Conservation (phyloP, 2,113 vertebrate species). For the Cyprinus carpio region DNA sequence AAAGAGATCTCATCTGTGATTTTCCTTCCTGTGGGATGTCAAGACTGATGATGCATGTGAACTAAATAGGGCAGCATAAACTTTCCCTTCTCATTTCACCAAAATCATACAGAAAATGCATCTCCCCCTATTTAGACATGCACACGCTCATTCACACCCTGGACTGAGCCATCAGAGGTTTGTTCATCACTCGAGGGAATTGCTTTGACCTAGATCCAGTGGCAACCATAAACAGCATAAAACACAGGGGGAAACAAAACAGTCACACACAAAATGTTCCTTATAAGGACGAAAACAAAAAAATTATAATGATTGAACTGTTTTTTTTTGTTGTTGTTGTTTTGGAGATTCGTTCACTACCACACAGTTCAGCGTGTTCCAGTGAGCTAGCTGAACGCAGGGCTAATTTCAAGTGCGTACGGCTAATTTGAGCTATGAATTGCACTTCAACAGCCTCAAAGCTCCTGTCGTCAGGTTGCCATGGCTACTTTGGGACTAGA, state of each 20-base stretch:
- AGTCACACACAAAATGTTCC: conserved; percentile 32
- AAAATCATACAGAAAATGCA: conserved; percentile 36
- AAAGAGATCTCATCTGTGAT: neutral
- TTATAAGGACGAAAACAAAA: conserved; percentile 3
- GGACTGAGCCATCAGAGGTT: conserved; percentile 38
- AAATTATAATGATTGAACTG: neutral
- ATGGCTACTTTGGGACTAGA: conserved; percentile 64
- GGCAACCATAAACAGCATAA: conserved; percentile 21
- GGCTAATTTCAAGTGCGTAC: conserved; percentile 46
- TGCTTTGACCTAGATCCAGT: conserved; percentile 68
- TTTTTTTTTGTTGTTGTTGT: neutral
- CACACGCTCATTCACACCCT: conserved; percentile 34
- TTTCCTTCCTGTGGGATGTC: no score
- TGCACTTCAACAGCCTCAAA: conserved; percentile 59
- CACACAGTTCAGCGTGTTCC: neutral
- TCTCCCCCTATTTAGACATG: conserved; percentile 1
- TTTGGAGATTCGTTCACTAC: neutral
- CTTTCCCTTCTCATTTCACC: neutral
- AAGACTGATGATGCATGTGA: neutral
- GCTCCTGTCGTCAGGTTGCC: conserved; percentile 64
- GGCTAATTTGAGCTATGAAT: conserved; percentile 50
- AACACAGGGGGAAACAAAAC: conserved; percentile 35
- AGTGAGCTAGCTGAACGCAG: conserved; percentile 26
- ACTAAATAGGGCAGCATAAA: neutral
- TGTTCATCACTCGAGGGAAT: conserved; percentile 54